Percentiles rank a stretch among this genome's conserved stretches.
phyloP scores from a whole-genome alignment of 2,797 vertebrate species.

The Hydrophis major region DNA sequence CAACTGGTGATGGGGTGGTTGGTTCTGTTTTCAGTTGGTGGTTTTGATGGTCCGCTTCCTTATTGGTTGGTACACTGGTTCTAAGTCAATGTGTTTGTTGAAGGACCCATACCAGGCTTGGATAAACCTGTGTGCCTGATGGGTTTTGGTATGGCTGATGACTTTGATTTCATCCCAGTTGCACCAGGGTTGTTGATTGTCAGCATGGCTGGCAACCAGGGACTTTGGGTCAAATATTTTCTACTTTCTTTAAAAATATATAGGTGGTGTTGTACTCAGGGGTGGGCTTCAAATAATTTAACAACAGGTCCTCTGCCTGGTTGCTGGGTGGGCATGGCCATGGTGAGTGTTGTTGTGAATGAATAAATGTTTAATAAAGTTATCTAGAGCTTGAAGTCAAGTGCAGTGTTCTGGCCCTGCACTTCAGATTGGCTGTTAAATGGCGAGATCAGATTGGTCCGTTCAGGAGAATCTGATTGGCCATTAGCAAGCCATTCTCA shows the following conservation, averaged over 20 bases:
- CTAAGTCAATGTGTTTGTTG: not conserved
- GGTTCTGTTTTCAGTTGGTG: not conserved
- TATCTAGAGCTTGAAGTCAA: no score
- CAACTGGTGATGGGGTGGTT: not conserved
- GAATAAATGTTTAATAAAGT: no score
- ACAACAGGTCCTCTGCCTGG: no score
- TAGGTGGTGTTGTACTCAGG: no score
- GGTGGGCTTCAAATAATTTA: no score
- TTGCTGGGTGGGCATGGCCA: no score
- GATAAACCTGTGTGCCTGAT: not conserved
- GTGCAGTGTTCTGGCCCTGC: no score
- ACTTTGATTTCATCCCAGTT: not conserved
- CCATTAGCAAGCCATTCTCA: no score
- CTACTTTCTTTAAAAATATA: not conserved
- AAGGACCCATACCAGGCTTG: not conserved
- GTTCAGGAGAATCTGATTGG: no score
- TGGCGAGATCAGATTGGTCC: no score
- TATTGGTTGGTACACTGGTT: not conserved
- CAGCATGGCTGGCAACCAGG: not conserved
- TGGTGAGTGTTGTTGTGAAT: no score
- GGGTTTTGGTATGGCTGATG: not conserved
- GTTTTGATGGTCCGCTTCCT: not conserved
- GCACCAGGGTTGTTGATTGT: not conserved
- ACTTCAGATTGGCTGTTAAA: no score
- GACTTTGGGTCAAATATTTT: not conserved